phyloP scores from a whole-genome alignment of 1,140 invertebrate species.

The Drosophila parvula region DNA sequence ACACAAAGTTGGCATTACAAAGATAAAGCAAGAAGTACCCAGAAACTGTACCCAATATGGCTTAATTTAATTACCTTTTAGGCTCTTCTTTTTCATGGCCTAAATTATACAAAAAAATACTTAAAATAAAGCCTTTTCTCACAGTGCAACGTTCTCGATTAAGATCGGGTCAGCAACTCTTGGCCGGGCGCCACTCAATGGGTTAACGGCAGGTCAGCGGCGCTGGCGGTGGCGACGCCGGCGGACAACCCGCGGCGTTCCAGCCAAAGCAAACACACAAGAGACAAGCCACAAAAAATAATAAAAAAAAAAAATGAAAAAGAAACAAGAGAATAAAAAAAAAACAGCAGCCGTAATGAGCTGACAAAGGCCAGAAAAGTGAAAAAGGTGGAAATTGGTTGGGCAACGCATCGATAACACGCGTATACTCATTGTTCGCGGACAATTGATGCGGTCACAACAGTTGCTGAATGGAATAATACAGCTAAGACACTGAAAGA shows the following conservation, averaged over 20 bases:
- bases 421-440: constrained; percentile 23
- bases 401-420: constrained; percentile 33
- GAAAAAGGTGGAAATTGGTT: constrained; percentile 43
- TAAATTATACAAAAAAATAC: neutral
- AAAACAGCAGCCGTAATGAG: constrained; percentile 49
- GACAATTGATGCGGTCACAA: constrained; percentile 37
- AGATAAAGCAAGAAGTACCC: neutral
- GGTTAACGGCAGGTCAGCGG: constrained; percentile 41
- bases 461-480: constrained; percentile 10
- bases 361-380: constrained; percentile 41
- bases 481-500: constrained; percentile 4
- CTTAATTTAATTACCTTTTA: too few species aligned
- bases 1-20: too few species aligned
- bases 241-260: constrained; percentile 41
- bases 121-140: neutral
- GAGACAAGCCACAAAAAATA: neutral
- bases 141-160: constrained; percentile 13
- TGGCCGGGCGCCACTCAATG: constrained; percentile 44
- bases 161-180: constrained; percentile 41
- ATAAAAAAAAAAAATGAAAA: constrained; percentile 1
- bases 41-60: too few species aligned
- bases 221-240: constrained; percentile 6
- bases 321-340: constrained; percentile 4
- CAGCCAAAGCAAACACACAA: constrained; percentile 16
- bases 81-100: neutral